Base-by-base conservation (phyloP, 2,797 vertebrate species). In the Bradypus variegatus region DNA sequence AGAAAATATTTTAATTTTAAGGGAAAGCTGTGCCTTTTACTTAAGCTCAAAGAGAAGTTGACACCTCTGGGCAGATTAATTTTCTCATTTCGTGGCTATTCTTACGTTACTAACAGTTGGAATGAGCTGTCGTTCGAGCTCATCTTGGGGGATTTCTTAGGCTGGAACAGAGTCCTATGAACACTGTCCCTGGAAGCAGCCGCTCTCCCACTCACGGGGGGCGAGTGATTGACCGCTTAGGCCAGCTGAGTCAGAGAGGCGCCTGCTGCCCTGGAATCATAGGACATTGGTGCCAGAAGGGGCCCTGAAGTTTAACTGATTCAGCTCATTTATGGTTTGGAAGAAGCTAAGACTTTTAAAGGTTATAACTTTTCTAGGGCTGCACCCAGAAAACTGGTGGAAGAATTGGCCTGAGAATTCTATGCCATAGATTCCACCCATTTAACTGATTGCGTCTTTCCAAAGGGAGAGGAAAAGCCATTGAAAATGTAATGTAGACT, bases 221-320 rank as follows among this genome's bases (percentile, higher is more conserved):
- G 1, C 2, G 27, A 58, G 50, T 1, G 41, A 29, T 41, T 1
- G 41, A 25, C 16, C 18, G 0, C 23, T 25, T 27, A 27, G 73
- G 58, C 19, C 5, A 2, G 36, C 27, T 38, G 60, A 38, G 27
- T 69, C 77, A 25, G 76, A 87, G 89, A 62, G 58, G 58, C 67
- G 29, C n/a, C 50, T 4, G 25, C 25, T 29, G 29, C 50, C 14
- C 48, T 29, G 33, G 25, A 29, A 21, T 15, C n/a, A 29, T 8
- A 41, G 64, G 6, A 7, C 9, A 21, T 41, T 65, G 3, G 1
- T 12, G 8, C 27, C 14, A 10, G 60, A 58, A 31, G 41, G 16
- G n/a, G 29, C 58, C 60, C 8, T 25, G 31, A 70, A 21, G 18
- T 76, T n/a, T 1, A 5, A 36, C 36, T 18, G 9, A 1, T 19